phyloP scores from a whole-genome alignment of 2,113 vertebrate species.

The Xyliphius kryptos region DNA sequence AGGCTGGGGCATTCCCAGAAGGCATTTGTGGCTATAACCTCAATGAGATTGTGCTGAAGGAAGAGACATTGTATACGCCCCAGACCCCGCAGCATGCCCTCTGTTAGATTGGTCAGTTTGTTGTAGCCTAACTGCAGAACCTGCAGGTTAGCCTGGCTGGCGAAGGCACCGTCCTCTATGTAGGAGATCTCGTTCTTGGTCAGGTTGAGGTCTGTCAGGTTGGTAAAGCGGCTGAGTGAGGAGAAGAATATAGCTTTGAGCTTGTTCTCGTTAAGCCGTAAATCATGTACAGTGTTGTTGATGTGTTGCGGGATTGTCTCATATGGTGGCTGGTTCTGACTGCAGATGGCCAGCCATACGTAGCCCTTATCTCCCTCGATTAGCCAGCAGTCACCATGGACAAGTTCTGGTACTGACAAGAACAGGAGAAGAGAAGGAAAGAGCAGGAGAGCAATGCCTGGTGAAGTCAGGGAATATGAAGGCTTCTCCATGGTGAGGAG shows the following conservation, averaged over 20 bases:
- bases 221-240: constrained; percentile 92
- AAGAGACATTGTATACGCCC: constrained; percentile 91
- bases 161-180: constrained; percentile 93
- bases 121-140: constrained; percentile 96
- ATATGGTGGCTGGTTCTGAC: constrained; percentile 97
- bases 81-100: constrained; percentile 92
- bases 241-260: too few species aligned
- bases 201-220: constrained; percentile 95
- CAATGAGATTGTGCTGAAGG: constrained; percentile 94
- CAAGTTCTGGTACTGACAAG: constrained; percentile 62
- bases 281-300: constrained; percentile 96
- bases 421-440: constrained; percentile 52
- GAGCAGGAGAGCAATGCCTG: constrained; percentile 37
- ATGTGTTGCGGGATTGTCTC: constrained; percentile 98
- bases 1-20: constrained; percentile 93
- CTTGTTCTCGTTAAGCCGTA: too few species aligned
- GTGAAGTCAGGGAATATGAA: too few species aligned
- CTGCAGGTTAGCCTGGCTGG: constrained; percentile 89
- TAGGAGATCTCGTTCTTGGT: constrained; percentile 98
- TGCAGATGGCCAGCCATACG: too few species aligned
- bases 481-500: too few species aligned
- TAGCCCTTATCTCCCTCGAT: too few species aligned
- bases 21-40: constrained; percentile 84
- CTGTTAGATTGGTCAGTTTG: constrained; percentile 88
- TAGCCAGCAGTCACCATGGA: constrained; percentile 89